phyloP scores from a whole-genome alignment of 2,888 invertebrate species.

The Nasonia oneida region DNA sequence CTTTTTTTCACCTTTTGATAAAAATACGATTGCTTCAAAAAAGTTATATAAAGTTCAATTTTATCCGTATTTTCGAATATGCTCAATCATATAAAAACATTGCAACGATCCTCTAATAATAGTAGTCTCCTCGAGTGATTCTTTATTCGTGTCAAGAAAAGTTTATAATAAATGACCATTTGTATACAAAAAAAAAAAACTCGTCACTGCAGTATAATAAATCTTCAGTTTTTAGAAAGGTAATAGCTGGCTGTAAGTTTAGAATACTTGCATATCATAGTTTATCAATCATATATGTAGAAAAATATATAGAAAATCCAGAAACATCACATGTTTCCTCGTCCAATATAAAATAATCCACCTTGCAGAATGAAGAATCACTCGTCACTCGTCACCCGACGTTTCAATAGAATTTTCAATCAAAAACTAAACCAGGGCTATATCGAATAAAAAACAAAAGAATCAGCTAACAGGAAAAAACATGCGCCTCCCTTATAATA shows the following conservation, averaged over 20 bases:
- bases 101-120: slow-evolving; percentile 4
- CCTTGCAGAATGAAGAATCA: background rate
- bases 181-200: background rate
- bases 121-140: background rate
- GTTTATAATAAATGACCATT: background rate
- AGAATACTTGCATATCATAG: background rate
- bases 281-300: background rate
- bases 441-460: background rate
- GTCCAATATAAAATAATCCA: background rate
- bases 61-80: background rate
- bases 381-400: background rate
- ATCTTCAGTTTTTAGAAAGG: background rate
- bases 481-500: background rate
- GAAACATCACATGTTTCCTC: background rate
- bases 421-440: background rate
- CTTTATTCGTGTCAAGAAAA: background rate
- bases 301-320: background rate
- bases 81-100: slow-evolving; percentile 11
- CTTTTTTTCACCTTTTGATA: background rate
- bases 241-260: background rate
- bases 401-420: background rate
- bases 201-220: background rate
- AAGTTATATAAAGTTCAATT: slow-evolving; percentile 27
- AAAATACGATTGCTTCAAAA: slow-evolving; percentile 35
- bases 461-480: background rate